Evolutionary conservation across 2,888 invertebrate genomes (phyloP).

Genomic region (Darwinula stevensoni): DNA sequence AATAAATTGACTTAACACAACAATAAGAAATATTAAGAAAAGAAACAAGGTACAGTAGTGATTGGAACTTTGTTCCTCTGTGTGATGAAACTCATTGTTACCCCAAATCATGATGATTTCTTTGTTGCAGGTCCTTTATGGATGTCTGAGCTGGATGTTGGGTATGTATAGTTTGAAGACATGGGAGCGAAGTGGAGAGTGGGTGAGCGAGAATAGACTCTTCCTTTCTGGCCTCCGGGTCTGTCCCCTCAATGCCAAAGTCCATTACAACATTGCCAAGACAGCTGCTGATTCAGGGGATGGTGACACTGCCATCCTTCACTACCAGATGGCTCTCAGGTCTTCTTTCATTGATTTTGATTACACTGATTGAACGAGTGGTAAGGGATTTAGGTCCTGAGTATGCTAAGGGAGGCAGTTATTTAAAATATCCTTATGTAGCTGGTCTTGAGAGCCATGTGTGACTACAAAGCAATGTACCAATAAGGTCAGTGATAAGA

Average conservation of each 20-base stretch:
- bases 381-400: too few relatives aligned
- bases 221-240: conserved; percentile 53
- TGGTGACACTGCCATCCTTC: conserved; percentile 31
- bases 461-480: too few relatives aligned
- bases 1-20: too few relatives aligned
- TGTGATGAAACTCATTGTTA: not conserved
- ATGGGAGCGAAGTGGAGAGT: conserved; percentile 32
- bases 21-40: too few relatives aligned
- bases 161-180: conserved; percentile 11
- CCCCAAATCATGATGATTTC: conserved; percentile 4
- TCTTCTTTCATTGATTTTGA: too few relatives aligned
- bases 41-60: too few relatives aligned
- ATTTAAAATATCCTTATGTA: too few relatives aligned
- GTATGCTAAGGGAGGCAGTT: too few relatives aligned
- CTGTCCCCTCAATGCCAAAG: conserved; percentile 82
- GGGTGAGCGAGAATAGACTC: conserved; percentile 45
- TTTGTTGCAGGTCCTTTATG: conserved; percentile 7
- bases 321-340: conserved; percentile 47
- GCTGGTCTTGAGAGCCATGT: too few relatives aligned
- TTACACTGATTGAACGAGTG: too few relatives aligned
- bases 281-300: conserved; percentile 43
- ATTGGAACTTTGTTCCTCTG: not conserved
- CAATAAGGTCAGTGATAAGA: too few relatives aligned
- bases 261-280: conserved; percentile 67
- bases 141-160: too few relatives aligned